phyloP scores from a whole-genome alignment of 64 coral and sea anemone genomes.

The Dendrophyllia cribrosa region DNA sequence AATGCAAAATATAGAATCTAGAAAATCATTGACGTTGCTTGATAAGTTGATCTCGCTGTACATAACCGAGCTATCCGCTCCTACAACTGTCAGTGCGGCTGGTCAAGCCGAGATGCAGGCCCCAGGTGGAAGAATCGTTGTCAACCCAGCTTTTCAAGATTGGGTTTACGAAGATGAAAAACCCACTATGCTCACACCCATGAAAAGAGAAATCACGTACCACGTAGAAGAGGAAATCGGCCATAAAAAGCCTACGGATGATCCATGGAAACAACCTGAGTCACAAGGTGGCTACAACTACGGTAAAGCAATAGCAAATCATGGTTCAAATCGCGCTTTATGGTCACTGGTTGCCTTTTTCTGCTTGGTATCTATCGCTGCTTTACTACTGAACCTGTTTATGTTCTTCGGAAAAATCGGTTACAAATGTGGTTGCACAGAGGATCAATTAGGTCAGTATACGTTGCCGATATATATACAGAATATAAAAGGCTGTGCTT shows the following conservation, averaged over 20 bases:
- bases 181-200: background rate
- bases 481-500: too few species aligned
- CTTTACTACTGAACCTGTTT: background rate
- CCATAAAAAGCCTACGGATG: background rate
- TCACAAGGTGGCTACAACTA: too few species aligned
- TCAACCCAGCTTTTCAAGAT: slow-evolving; percentile 18
- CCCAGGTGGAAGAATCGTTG: background rate
- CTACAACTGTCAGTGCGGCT: background rate
- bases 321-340: background rate
- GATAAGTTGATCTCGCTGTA: background rate
- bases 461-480: too few species aligned
- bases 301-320: background rate
- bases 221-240: slow-evolving; percentile 24
- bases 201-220: slow-evolving; percentile 43
- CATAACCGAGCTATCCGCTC: too few species aligned
- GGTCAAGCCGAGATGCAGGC: background rate
- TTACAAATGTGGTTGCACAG: background rate
- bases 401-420: slow-evolving; percentile 7
- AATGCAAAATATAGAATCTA: background rate
- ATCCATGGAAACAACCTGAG: background rate
- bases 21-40: background rate
- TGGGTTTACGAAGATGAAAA: slow-evolving; percentile 37
- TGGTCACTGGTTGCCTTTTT: background rate
- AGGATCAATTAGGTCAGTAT: background rate
- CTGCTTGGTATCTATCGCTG: background rate